Conservation (phyloP, 2,797 vertebrate species). For the Gymnoscopelus microlampas region DNA sequence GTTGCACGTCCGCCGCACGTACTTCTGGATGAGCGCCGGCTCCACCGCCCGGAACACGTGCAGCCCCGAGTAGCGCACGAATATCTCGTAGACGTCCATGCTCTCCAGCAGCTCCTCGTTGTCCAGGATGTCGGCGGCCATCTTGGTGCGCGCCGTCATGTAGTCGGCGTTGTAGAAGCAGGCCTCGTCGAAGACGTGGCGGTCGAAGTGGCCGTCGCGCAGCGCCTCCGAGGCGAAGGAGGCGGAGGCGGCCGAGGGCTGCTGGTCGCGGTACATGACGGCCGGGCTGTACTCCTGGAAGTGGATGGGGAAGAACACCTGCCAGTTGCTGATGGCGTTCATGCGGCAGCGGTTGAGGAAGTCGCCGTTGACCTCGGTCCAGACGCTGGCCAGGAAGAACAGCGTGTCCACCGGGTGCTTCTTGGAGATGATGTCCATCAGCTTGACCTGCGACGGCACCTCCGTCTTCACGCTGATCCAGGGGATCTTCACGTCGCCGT, state of each 20-base stretch:
- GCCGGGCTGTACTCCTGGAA: constrained; percentile 96
- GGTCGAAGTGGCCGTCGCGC: constrained; percentile 92
- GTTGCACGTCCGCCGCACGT: constrained; percentile 88
- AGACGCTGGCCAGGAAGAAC: constrained; percentile 91
- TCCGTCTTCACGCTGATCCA: constrained; percentile 96
- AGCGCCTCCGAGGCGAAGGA: constrained; percentile 82
- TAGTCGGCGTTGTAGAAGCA: constrained; percentile 99
- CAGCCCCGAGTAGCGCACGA: constrained; percentile 92
- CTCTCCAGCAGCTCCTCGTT: constrained; percentile 93
- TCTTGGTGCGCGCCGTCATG: constrained; percentile 91
- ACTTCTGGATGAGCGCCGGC: constrained; percentile 94
- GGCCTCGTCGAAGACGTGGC: constrained; percentile 92
- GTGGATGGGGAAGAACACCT: constrained; percentile 96
- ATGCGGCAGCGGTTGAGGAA: constrained; percentile 96
- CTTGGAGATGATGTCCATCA: constrained; percentile 98
- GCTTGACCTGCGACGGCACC: constrained; percentile 93
- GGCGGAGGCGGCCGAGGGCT: constrained; percentile 83
- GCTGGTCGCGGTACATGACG: constrained; percentile 84
- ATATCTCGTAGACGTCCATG: constrained; percentile 95
- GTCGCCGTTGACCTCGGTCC: constrained; percentile 92
- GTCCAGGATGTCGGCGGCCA: constrained; percentile 90
- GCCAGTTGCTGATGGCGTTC: constrained; percentile 97
- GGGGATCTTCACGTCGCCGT: constrained; percentile 90
- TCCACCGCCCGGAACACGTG: constrained; percentile 97
- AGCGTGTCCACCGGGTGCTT: constrained; percentile 97